Base-by-base conservation (phyloP, 2,113 vertebrate species). In the Dicerorhinus sumatrensis region DNA sequence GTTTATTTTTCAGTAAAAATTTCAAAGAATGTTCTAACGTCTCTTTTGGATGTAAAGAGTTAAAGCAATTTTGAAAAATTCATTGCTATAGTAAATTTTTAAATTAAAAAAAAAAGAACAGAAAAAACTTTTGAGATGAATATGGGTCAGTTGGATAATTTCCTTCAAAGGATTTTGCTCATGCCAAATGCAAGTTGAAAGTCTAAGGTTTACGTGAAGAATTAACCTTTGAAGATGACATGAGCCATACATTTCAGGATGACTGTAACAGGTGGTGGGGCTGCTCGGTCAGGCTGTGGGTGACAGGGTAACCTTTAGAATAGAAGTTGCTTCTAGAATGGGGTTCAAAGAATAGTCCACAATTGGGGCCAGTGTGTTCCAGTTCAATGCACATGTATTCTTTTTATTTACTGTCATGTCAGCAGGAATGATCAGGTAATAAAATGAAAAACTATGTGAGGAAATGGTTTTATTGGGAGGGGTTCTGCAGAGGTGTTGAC, bases 61-160 rank as follows among this genome's bases (percentile, higher is more conserved):
- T 80, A 76, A 92, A 70, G 76, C 51, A 58, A 51, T 94, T 96
- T 96, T 70, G 23, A 63, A 97, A 97, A 93, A 56, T 63, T 13
- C 8, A 73, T 80, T 83, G 8, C 21, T 89, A 13, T 51, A 75
- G 54, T 91, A 96, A 84, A 72, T 58, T 90, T 91, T 39, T 48
- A 84, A 29, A 8, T 87, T 75, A 72, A 85, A 33, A 65, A 79
- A 87, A 60, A 6, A 33, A 67, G 2, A 56, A 36, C 2, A 92
- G n/a, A 39, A 87, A 17, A 76, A 65, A 0, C 13, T 83, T 89
- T 75, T 62, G 51, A 86, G 56, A 75, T 29, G 18, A 67, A 21
- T 83, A 27, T 91, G 56, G 18, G 31, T 87, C 80, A 17, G 6
- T 88, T 81, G 23, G 39, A 60, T 92, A 33, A 86, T 90, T 91